Evolutionary conservation across 2,113 vertebrate genomes (phyloP), one percentile per base, ranked within the genome.

Genomic region (Sialia sialis): DNA sequence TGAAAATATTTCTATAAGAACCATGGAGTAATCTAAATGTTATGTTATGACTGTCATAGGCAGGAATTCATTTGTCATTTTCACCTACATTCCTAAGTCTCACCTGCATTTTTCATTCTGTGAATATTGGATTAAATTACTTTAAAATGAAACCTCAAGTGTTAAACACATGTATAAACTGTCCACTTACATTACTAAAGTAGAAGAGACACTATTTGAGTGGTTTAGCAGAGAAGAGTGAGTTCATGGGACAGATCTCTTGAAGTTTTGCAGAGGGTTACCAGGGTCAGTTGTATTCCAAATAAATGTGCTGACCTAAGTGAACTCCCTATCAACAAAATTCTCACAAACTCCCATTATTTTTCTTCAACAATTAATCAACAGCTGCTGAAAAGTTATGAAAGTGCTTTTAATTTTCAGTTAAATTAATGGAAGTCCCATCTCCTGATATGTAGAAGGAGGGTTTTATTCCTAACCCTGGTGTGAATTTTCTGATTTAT

Each of bases 311-410:
- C 73, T 95, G 96, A 98, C 97, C 97, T 94, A 95, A 80, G 11
- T 91, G 97, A 97, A 97, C 97, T 96, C 96, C 83, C 97, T 97
- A 96, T 97, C 98, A 98, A 95, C 97, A 98, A 95, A 96, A 91
- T 95, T 96, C 95, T 97, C 93, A 90, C 94, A 94, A 72, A 77
- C 90, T 97, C 89, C 96, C 91, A 94, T 97, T 97, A 97, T 93
- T 94, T 94, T 89, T 97, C 89, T 92, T 93, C 67, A 94, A 93
- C 93, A 95, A 97, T 98, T 98, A 95, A 98, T 97, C 97, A 97
- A 69, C 95, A 97, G 87, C 95, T 97, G 96, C 82, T 97, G 97
- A 97, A 98, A 97, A 92, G 89, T 94, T 97, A 97, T 95, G 97
- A 96, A 82, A 54, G 90, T 86, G 83, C 77, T 96, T 96, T 87